Evolutionary conservation across 92 coral and sea anemone species (phyloP), one percentile per base, ranked within the genome.

Genomic region (Paramuricea clavata): DNA sequence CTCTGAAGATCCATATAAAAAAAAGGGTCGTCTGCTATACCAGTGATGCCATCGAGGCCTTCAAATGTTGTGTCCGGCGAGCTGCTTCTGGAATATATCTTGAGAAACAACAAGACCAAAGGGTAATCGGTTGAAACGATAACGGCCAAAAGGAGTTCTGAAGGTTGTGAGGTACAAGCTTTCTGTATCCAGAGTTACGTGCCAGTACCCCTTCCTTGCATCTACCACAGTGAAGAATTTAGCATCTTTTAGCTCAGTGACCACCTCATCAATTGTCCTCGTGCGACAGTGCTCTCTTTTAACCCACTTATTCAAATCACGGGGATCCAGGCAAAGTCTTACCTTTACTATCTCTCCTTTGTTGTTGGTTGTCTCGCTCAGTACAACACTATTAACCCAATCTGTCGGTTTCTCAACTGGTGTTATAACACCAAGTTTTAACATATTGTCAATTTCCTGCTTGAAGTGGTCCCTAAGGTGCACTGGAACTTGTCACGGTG

Each of bases 141-240:
- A 62, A 31, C 52, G 8, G n/a, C 85, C 85, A 60, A 61, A 61
- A 28, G 75, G 76, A 15, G 74, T 62, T 7, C 57, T 60, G 39
- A 33, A 34, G 44, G 74, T 92, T 1, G 95, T 87, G 35, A 92
- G 85, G 76, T 70, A 86, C 33, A 87, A 86, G 49, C 92, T 85
- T 30, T 43, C 57, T 60, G 78, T 69, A 39, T 85, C 82, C 21
- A 89, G 35, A 32, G 87, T 76, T 1, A 78, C 56, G 23, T 88
- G 89, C 89, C 89, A 91, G 83, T 60, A 91, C 21, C 94, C 92
- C 12, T 81, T 91, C 25, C 13, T 91, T 13, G 92, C 90, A 77
- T 93, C 92, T 7, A 90, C 69, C 17, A 90, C 16, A 61, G 70
- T 93, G 27, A 93, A 85, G 80, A 87, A 84, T 68, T 76, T 88